Evolutionary conservation across 2,113 vertebrate genomes (phyloP).

Genomic region (Chrysochloris asiatica): DNA sequence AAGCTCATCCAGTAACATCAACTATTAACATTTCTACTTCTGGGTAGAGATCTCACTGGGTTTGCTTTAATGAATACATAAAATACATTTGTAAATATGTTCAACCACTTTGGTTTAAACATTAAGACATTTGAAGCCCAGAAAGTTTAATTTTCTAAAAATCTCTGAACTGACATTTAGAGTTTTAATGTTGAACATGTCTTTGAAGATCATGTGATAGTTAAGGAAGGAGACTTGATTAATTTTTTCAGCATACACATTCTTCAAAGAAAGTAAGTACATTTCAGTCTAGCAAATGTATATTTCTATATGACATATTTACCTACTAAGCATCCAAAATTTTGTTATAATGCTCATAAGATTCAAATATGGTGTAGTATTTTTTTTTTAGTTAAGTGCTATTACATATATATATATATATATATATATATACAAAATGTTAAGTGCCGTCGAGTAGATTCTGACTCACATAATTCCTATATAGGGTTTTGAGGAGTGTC

Average conservation of each 20-base stretch:
- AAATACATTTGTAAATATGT: neutral
- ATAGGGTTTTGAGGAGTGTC: no score
- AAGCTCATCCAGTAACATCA: neutral
- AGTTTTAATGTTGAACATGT: neutral
- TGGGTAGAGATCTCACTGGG: neutral
- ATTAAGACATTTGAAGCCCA: neutral
- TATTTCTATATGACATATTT: conserved; percentile 32
- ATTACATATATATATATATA: neutral
- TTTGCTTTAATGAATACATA: neutral
- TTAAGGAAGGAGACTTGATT: conserved; percentile 12
- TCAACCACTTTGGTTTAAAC: neutral
- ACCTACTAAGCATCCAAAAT: conserved; percentile 52
- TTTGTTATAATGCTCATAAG: neutral
- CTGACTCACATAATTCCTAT: no score
- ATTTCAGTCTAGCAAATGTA: neutral
- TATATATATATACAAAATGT: no score
- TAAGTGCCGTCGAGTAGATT: no score
- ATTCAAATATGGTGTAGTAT: neutral
- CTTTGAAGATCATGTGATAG: neutral
- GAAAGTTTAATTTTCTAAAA: conserved; percentile 27
- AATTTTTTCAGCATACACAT: conserved; percentile 44
- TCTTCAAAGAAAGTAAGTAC: conserved; percentile 33
- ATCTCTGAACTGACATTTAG: neutral
- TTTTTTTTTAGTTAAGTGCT: neutral
- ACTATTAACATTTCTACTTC: neutral